phyloP scores from a whole-genome alignment of 2,888 invertebrate species.

The Tenthredo livida region DNA sequence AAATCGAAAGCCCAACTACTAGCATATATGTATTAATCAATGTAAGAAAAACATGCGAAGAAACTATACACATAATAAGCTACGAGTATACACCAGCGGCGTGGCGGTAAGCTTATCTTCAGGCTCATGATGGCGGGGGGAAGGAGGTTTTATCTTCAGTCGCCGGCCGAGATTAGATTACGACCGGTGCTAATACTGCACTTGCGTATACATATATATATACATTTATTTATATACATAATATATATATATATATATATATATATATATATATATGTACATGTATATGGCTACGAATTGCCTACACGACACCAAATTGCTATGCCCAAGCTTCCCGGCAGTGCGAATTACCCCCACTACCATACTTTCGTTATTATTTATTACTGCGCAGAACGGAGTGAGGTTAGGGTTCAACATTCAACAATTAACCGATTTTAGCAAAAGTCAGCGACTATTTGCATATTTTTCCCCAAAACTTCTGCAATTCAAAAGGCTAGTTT shows the following conservation, averaged over 20 bases:
- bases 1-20: neutral
- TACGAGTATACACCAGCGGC: neutral
- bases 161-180: constrained; percentile 45
- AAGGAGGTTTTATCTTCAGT: constrained; percentile 40
- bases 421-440: too few species aligned
- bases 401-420: too few species aligned
- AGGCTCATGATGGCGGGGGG: constrained; percentile 17
- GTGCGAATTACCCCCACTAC: neutral
- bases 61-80: neutral
- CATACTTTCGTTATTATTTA: neutral
- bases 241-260: neutral
- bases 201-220: neutral
- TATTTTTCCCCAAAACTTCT: too few species aligned
- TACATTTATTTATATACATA: neutral
- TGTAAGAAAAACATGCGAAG: neutral
- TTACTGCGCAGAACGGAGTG: neutral
- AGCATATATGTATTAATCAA: neutral
- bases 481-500: too few species aligned
- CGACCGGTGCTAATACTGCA: constrained; percentile 42
- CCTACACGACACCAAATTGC: neutral
- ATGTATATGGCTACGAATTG: neutral
- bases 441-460: too few species aligned
- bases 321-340: neutral
- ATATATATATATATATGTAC: neutral
- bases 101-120: constrained; percentile 33